A percentile compares a stretch with the other conserved stretches of the same genome.
These are phyloP conservation scores for Lateolabrax maculatus DNA, from an alignment of 2,797 vertebrate species.

Conservation along the genomic window DNA sequence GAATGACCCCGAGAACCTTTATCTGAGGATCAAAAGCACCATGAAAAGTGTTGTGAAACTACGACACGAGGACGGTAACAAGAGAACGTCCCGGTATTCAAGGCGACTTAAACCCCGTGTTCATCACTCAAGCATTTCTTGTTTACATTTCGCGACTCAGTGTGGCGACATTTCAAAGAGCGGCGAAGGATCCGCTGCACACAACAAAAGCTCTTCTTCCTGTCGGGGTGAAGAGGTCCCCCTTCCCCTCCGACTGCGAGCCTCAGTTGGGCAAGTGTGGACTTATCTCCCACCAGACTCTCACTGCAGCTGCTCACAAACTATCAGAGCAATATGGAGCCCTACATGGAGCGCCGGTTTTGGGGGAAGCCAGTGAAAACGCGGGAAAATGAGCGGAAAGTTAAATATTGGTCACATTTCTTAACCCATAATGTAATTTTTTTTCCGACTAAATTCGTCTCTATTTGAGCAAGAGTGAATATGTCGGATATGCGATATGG, in stretches of 20 bases:
- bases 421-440: too few relatives aligned
- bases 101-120: neutral
- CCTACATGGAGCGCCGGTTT: too few relatives aligned
- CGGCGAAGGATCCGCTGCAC: conserved; percentile 10
- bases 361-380: too few relatives aligned
- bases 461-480: too few relatives aligned
- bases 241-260: conserved; percentile 1
- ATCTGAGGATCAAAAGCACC: neutral
- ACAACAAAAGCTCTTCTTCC: conserved; percentile 53
- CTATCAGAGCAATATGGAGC: too few relatives aligned
- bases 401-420: too few relatives aligned
- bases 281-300: conserved; percentile 22
- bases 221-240: conserved; percentile 44
- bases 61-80: neutral
- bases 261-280: conserved; percentile 36
- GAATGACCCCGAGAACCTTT: neutral
- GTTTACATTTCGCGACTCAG: conserved; percentile 54
- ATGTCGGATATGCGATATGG: too few relatives aligned
- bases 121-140: conserved; percentile 7
- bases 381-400: too few relatives aligned
- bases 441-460: too few relatives aligned
- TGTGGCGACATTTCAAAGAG: conserved; percentile 37
- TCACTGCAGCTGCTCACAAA: neutral
- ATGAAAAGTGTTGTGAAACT: neutral
- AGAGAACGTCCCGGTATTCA: too few relatives aligned